A percentile compares a stretch with the other conserved stretches of the same genome.
Conservation (phyloP, 2,113 vertebrate species). For the Pristiophorus japonicus region DNA sequence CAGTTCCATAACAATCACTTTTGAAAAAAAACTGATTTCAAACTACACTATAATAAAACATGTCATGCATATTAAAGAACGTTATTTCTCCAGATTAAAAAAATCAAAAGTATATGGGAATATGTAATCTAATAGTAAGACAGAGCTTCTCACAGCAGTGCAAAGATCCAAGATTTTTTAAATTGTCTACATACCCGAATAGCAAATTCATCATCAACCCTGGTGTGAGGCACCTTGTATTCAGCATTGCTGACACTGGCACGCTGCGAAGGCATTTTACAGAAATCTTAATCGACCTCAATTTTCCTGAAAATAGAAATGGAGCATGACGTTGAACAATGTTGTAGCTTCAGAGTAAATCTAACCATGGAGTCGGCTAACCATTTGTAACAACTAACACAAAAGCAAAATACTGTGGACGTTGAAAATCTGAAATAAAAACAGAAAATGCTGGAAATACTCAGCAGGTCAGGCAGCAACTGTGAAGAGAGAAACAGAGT, state of each 20-base stretch:
- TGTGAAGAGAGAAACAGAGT: no score
- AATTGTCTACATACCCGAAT: conserved; percentile 59
- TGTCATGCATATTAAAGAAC: not conserved
- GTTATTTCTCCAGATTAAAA: not conserved
- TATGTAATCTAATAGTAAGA: not conserved
- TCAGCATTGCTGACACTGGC: conserved; percentile 49
- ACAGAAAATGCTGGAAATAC: not conserved
- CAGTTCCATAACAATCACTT: not conserved
- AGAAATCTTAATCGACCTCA: conserved; percentile 47
- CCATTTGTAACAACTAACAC: not conserved
- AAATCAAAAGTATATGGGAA: not conserved
- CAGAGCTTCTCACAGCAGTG: conserved; percentile 34
- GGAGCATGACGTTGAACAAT: not conserved
- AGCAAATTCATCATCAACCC: conserved; percentile 62
- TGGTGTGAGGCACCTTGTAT: conserved; percentile 62
- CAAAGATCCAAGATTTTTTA: not conserved
- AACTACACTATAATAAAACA: not conserved
- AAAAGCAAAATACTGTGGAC: not conserved
- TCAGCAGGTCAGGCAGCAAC: no score
- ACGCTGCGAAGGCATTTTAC: conserved; percentile 53
- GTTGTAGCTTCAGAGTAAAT: not conserved
- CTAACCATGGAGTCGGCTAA: not conserved
- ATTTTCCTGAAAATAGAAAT: conserved; percentile 39
- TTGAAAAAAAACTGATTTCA: not conserved
- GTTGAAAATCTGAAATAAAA: no score